Evolutionary conservation across 1,140 invertebrate genomes (phyloP).

Genomic region (Lepidurus apus): DNA sequence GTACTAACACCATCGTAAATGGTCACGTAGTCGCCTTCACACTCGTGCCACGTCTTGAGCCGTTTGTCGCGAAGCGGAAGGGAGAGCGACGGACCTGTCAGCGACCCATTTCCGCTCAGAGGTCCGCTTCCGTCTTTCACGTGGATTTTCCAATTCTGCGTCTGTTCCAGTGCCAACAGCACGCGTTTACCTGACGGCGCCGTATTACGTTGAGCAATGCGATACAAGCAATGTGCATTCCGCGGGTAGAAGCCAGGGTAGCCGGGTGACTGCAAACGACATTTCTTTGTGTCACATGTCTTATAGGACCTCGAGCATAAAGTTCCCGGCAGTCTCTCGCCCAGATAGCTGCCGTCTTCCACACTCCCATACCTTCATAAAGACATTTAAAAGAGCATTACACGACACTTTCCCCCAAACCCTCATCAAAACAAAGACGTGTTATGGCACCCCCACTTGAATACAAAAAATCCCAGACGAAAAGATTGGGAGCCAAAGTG

Average conservation of each 20-base stretch:
- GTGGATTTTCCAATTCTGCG: conserved; percentile 26
- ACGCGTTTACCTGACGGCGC: not conserved
- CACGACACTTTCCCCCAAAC: not conserved
- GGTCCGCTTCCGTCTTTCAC: conserved; percentile 26
- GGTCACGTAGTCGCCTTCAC: conserved; percentile 82
- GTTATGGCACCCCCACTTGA: too few species aligned
- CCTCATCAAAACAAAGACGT: not conserved
- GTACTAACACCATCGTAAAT: conserved; percentile 87
- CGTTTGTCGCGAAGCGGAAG: conserved; percentile 42
- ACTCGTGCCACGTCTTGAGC: conserved; percentile 67
- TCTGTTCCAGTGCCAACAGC: conserved; percentile 27
- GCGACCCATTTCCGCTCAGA: conserved; percentile 1
- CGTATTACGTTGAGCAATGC: conserved; percentile 1
- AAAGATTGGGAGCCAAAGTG: too few species aligned
- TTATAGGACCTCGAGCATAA: conserved; percentile 84
- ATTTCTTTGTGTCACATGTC: conserved; percentile 78
- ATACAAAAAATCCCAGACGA: too few species aligned
- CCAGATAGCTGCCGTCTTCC: conserved; percentile 45
- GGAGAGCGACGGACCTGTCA: not conserved
- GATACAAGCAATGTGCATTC: conserved; percentile 75
- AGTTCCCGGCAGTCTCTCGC: conserved; percentile 77
- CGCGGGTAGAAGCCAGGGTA: conserved; percentile 78
- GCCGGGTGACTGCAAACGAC: conserved; percentile 76
- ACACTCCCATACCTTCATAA: conserved; percentile 26
- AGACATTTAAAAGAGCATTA: not conserved